Evolutionary conservation across 2,888 invertebrate genomes (phyloP), one percentile per base, ranked within the genome.

Genomic region (Troglohyphantes excavatus): DNA sequence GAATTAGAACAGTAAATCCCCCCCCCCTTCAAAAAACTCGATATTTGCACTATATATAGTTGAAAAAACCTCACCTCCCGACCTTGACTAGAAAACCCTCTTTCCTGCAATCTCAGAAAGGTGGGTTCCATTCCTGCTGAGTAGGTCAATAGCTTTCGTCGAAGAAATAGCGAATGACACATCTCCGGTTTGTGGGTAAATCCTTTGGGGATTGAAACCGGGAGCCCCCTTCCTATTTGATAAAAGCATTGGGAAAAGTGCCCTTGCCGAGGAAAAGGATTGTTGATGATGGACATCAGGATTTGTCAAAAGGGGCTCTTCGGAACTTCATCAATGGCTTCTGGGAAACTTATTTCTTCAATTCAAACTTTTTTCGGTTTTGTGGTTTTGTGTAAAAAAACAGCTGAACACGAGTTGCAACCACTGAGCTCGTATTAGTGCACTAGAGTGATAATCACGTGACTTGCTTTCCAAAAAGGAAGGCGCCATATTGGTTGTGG

Each of bases 151-250:
- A 9, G 19, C 33, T 19, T 61, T 75, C 7, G 63, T 43, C 21
- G 29, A 21, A 75, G 61, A 61, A 19, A 75, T 29, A 19, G 59
- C 39, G 29, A 78, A 65, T 43, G 78, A 65, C 39, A 59, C 59
- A 29, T 63, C 65, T n/a, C n/a, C 33, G 65, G 43, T 78, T 65
- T 78, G 26, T 26, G 78, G n/a, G 23, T 19, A 63, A 78, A 78
- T 65, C 78, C 78, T 65, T 43, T 9, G 43, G 43, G 63, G 65
- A 65, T 63, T 78, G 39, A 17, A 23, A 39, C 13, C 39, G 2
- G 43, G 29, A 65, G 78, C 63, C 70, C 21, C 39, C 33, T 29
- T 61, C 63, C 63, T 39, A 33, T n/a, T 78, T 39, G 76, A 76
- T 76, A 76, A 76, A 76, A 53, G 13, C 29, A 21, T 2, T 9